Evolutionary conservation across 2,888 invertebrate genomes (phyloP).

Genomic region (Sclerodermus sp.): DNA sequence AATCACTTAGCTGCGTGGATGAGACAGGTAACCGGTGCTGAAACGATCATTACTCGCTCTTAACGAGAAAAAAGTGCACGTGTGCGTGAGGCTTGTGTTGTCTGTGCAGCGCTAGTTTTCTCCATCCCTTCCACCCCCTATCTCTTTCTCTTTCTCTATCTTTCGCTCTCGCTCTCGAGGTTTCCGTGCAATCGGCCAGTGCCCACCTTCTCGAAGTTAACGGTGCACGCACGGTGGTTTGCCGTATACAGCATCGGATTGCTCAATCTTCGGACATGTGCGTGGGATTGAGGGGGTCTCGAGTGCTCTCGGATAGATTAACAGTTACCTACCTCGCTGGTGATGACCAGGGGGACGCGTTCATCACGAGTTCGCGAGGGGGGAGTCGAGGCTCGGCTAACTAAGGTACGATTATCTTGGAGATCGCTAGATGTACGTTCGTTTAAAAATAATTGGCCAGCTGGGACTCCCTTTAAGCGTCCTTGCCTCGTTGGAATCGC

Average conservation of each 20-base stretch:
- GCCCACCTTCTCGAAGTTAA: conserved; percentile 27
- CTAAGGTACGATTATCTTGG: no score
- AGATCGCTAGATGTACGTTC: conserved; percentile 23
- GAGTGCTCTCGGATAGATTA: conserved; percentile 7
- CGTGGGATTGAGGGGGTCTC: conserved; percentile 32
- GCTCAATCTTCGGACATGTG: conserved; percentile 40
- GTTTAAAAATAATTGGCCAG: conserved; percentile 41
- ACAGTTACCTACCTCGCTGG: no score
- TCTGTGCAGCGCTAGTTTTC: background rate
- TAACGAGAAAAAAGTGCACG: background rate
- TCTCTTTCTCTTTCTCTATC: no score
- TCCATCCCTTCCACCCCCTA: no score
- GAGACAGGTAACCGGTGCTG: background rate
- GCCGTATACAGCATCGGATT: conserved; percentile 26
- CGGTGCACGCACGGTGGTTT: conserved; percentile 26
- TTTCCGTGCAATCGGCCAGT: conserved; percentile 8
- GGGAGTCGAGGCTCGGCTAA: no score
- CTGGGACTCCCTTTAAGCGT: conserved; percentile 9
- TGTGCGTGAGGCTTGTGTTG: background rate
- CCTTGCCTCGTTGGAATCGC: conserved; percentile 18
- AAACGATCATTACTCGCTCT: background rate
- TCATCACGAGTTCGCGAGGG: no score
- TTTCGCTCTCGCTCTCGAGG: no score
- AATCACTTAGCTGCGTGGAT: background rate
- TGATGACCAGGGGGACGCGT: no score